These are phyloP conservation scores for Pomatostomus ruficeps DNA, from an alignment of 2,113 vertebrate species.

Conservation along the genomic window DNA sequence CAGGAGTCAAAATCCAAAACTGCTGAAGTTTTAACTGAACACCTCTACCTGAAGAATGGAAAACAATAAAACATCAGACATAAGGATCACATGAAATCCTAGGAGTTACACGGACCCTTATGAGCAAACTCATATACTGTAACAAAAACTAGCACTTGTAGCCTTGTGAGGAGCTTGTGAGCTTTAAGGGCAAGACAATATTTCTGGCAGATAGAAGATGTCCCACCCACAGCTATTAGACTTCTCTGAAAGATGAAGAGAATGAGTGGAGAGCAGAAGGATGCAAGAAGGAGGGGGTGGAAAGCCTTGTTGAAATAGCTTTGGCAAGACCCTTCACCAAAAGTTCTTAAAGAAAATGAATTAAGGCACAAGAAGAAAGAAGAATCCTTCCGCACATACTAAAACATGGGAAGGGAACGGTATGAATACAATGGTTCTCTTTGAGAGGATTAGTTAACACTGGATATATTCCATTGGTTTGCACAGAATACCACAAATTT, in stretches of 20 bases:
- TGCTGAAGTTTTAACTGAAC: background rate
- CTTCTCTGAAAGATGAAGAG: background rate
- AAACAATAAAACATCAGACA: background rate
- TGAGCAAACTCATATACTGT: background rate
- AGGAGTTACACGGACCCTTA: background rate
- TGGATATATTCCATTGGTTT: background rate
- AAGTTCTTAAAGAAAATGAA: background rate
- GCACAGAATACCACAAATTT: background rate
- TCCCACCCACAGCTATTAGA: background rate
- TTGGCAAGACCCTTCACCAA: background rate
- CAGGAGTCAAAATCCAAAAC: background rate
- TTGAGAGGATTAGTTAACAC: background rate
- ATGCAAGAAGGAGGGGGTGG: background rate
- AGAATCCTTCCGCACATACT: background rate
- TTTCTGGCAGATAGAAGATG: background rate
- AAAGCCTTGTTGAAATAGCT: background rate
- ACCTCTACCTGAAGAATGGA: background rate
- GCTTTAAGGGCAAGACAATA: rapidly evolving
- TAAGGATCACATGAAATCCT: background rate
- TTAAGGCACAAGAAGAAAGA: background rate
- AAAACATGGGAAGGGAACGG: background rate
- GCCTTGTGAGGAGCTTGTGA: rapidly evolving
- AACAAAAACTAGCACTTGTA: background rate
- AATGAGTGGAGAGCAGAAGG: background rate
- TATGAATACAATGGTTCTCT: background rate